Base-by-base conservation (phyloP, 2,797 vertebrate species). In the Tapirus indicus region DNA sequence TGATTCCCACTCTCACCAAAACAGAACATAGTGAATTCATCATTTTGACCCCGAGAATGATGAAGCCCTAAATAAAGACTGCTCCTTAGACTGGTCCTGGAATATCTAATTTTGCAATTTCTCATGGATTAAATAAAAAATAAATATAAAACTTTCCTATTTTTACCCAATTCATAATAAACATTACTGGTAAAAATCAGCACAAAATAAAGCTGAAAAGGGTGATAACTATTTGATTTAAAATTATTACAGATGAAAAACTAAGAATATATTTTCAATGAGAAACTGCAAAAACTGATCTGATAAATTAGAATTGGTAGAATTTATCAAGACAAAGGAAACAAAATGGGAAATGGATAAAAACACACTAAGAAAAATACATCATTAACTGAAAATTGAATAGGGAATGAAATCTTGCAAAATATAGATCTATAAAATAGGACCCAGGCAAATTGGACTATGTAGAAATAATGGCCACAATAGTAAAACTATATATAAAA, bases 271-370 rank as follows among this genome's bases (percentile, higher is more conserved):
- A 14, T 78, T 94, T 96, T 92, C 62, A 87, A 6, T 64, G 11
- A 92, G 5, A 92, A 74, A 32, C 23, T 86, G 2, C 18, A 94
- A 74, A 82, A 66, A 10, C 66, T 97, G 52, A 71, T 21, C 58
- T 85, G 71, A 91, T 80, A 64, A 85, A 68, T 78, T 84, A 95
- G 29, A 75, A 8, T 95, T 62, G 25, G n/a, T n/a, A 85, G 11
- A 93, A 62, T 13, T 75, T 66, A 41, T 58, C 27, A 85, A 56
- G n/a, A 41, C 25, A 38, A 54, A 84, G 7, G 7, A 75, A 75
- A 87, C n/a, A 86, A 89, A 85, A 68, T 90, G 58, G 60, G 77
- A 97, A 92, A 85, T 64, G 41, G 25, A 32, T 66, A 60, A 92
- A 94, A 80, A 68, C 7, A 68, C 41, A 80, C 32, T 64, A 38